These are phyloP conservation scores for Cyrtorhinus lividipennis DNA, from an alignment of 1,140 invertebrate genomes.

Conservation along the genomic window DNA sequence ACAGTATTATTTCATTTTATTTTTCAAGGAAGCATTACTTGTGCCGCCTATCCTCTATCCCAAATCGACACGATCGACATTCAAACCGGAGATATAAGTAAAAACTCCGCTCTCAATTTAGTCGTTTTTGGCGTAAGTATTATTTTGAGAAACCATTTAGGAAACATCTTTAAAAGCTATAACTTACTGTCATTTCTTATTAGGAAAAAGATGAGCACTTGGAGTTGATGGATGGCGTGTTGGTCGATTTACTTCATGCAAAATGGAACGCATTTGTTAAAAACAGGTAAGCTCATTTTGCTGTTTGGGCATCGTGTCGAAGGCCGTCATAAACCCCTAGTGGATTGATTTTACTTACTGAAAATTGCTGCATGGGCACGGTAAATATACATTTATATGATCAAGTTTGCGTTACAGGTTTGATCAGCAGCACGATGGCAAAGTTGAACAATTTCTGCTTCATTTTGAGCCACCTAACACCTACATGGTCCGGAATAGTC, in stretches of 20 bases:
- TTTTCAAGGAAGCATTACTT: conserved; percentile 71
- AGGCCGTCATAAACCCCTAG: too few relatives aligned
- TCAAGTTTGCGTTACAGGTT: too few relatives aligned
- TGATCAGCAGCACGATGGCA: too few relatives aligned
- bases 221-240: conserved; percentile 85
- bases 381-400: too few relatives aligned
- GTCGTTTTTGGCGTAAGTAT: conserved; percentile 87
- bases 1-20: too few relatives aligned
- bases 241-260: conserved; percentile 85
- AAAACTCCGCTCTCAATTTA: conserved; percentile 87
- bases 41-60: conserved; percentile 89
- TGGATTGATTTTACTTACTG: too few relatives aligned
- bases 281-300: conserved; percentile 51
- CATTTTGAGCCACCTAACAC: too few relatives aligned
- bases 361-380: too few relatives aligned
- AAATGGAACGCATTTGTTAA: conserved; percentile 98
- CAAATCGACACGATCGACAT: conserved; percentile 93
- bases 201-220: conserved; percentile 89
- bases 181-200: not conserved
- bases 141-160: too few relatives aligned
- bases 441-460: too few relatives aligned
- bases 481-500: too few relatives aligned
- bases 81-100: conserved; percentile 78
- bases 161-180: not conserved
- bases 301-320: too few relatives aligned